Evolutionary conservation across 1,140 invertebrate genomes (phyloP), one percentile per base, ranked within the genome.

Genomic region (Diorhabda sublineata): DNA sequence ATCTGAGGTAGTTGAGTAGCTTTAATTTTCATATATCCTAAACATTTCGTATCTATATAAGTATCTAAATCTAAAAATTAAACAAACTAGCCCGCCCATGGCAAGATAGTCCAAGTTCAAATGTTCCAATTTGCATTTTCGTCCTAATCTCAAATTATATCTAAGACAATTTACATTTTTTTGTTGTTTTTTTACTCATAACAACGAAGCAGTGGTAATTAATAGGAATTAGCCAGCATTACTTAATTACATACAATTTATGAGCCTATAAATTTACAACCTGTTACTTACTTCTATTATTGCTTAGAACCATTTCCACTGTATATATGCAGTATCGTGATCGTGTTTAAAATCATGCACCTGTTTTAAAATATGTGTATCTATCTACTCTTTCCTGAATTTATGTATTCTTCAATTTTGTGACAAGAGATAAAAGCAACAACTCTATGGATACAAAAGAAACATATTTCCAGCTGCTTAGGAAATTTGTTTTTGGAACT

Each of bases 151-250:
- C 5, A 44, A 62, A 62, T 62, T 62, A 62, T n/a, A 62, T 62
- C 61, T 62, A 44, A 43, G n/a, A 44, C 61, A 45, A 62, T 62
- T 62, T 62, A 62, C 61, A 62, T 62, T 47, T 62, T 62, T 62
- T 62, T 62, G 42, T 62, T 44, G 42, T 62, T 62, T 62, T 60
- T 62, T 44, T 11, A 11, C 45, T 44, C 61, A 62, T 44, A 62
- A 52, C 47, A 52, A 52, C 47, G 47, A 52, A 52, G 47, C 47
- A 52, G 47, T 62, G 61, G 44, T 62, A 62, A 62, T 62, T 62
- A 62, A 62, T 62, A 62, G 61, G 61, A 62, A 62, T 62, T 62
- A 62, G 61, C 61, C 61, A 45, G 61, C 61, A 62, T 62, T 62
- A 62, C 61, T 44, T 62, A 62, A 62, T 62, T 62, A 62, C 61